A percentile compares a stretch with the other conserved stretches of the same genome.
Conservation (phyloP, 1,140 invertebrate genomes). For the Riptortus pedestris region DNA sequence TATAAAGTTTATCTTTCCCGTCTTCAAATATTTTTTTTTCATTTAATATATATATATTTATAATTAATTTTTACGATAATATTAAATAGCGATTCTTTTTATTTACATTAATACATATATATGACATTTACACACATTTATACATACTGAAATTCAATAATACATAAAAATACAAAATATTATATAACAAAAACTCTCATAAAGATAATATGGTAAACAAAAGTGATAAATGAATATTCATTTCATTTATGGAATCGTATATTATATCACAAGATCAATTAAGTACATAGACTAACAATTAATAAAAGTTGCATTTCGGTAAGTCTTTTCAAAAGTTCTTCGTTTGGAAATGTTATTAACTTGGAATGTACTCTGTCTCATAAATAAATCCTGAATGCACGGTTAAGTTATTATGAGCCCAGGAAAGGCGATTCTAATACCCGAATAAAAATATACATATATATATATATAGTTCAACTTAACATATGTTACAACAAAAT, state of each 20-base stretch:
- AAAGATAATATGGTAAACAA: slow-evolving; percentile 15
- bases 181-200: slow-evolving; percentile 20
- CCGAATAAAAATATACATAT: background rate
- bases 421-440: background rate
- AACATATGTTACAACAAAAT: background rate
- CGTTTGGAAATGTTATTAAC: background rate
- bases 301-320: background rate
- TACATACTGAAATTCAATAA: slow-evolving; percentile 22
- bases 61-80: slow-evolving; percentile 14
- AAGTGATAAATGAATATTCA: background rate
- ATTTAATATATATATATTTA: slow-evolving; percentile 7
- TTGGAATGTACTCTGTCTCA: background rate
- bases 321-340: background rate
- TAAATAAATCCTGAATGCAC: background rate
- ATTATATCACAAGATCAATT: slow-evolving; percentile 5
- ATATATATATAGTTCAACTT: too few relatives aligned
- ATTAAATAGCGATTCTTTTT: slow-evolving; percentile 24
- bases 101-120: slow-evolving; percentile 18
- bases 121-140: slow-evolving; percentile 26
- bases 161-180: slow-evolving; percentile 28
- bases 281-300: too few relatives aligned
- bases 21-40: too few relatives aligned
- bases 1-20: slow-evolving; percentile 13
- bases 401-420: background rate
- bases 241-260: slow-evolving; percentile 20